Percentiles rank a stretch among this genome's conserved stretches.
Conservation (phyloP, 2,888 invertebrate species). For the Aphodius sticticus region DNA sequence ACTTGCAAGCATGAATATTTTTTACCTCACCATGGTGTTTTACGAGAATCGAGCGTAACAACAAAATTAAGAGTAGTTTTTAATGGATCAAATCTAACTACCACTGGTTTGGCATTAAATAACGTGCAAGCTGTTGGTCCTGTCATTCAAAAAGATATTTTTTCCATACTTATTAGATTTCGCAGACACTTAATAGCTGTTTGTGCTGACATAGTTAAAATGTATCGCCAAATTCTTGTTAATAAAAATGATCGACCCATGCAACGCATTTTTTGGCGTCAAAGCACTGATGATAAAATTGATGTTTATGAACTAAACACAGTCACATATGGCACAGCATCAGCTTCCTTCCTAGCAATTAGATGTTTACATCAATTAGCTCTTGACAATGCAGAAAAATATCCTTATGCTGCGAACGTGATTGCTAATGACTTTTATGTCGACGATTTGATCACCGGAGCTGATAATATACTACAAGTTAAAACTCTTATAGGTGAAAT, state of each 20-base stretch:
- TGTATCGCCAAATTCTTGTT: conserved; percentile 9
- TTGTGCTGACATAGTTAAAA: not conserved
- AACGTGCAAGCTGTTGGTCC: not conserved
- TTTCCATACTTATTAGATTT: not conserved
- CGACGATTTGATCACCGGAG: conserved; percentile 7
- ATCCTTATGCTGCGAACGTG: not conserved
- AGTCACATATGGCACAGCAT: conserved; percentile 9
- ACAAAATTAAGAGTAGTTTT: conserved; percentile 8
- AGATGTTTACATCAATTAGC: not conserved
- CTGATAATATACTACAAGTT: not conserved
- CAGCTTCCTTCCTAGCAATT: conserved; percentile 6
- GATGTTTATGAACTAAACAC: not conserved
- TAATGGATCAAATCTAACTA: conserved; percentile 6
- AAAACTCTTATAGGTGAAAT: not conserved
- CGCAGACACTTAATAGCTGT: not conserved
- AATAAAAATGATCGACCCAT: not conserved
- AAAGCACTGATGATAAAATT: not conserved
- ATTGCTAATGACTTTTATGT: not conserved
- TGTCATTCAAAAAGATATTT: not conserved
- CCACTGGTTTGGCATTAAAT: not conserved
- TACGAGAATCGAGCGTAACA: conserved; percentile 10
- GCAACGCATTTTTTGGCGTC: conserved; percentile 6
- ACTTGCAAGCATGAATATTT: not conserved
- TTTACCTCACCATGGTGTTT: conserved; percentile 10
- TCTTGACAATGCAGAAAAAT: not conserved